These are phyloP conservation scores for Osmoderma eremita DNA, from an alignment of 2,888 invertebrate genomes.

Conservation along the genomic window DNA sequence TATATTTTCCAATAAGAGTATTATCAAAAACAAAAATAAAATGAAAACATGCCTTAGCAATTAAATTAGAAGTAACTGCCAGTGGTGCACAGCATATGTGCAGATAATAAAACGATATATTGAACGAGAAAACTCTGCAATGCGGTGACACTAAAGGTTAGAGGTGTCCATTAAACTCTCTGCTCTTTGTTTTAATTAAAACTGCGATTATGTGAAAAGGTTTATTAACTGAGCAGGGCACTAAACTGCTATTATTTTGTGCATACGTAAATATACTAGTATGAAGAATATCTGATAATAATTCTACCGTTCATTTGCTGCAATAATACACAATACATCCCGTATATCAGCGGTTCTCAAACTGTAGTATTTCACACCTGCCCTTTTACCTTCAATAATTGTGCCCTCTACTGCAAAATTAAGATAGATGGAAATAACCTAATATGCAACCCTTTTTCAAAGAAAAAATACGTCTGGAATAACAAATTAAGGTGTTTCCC, in stretches of 20 bases:
- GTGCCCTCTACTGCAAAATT: too few species aligned
- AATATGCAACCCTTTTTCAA: too few species aligned
- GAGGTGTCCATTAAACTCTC: slow-evolving; percentile 28
- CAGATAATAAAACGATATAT: slow-evolving; percentile 17
- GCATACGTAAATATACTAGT: slow-evolving; percentile 1
- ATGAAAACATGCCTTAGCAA: not conserved
- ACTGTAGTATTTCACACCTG: too few species aligned
- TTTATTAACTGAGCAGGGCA: slow-evolving; percentile 24
- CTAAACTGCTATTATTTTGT: slow-evolving; percentile 23
- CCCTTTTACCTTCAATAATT: too few species aligned
- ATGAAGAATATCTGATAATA: not conserved
- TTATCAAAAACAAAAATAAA: too few species aligned
- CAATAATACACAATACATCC: too few species aligned
- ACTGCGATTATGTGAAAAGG: slow-evolving; percentile 27
- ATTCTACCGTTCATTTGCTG: too few species aligned
- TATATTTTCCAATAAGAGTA: too few species aligned
- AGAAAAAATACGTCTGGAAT: too few species aligned
- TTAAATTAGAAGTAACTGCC: not conserved
- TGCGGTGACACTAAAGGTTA: slow-evolving; percentile 26
- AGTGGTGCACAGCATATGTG: slow-evolving; percentile 12
- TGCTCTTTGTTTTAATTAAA: slow-evolving; percentile 33
- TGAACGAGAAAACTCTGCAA: slow-evolving; percentile 29
- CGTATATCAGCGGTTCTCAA: too few species aligned
- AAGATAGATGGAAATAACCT: too few species aligned
- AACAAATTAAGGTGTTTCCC: too few species aligned